Percentiles rank a stretch among this genome's conserved stretches.
Evolutionary conservation across 2,888 invertebrate genomes (phyloP).

Genomic region (Andrena marginata): DNA sequence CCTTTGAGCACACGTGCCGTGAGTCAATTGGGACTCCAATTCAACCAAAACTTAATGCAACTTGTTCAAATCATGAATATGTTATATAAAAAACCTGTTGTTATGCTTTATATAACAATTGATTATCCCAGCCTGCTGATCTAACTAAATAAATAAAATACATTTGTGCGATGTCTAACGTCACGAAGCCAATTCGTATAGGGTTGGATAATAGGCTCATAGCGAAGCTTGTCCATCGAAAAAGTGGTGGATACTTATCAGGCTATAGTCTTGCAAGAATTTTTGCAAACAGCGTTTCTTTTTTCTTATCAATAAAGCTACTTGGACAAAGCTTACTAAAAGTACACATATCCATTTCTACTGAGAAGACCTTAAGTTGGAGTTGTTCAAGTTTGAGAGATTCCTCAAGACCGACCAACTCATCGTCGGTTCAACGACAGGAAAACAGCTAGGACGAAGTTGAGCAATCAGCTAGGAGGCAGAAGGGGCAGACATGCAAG

Average conservation of each 20-base stretch:
- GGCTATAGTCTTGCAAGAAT: background rate
- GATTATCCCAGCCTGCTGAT: background rate
- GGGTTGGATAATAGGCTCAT: background rate
- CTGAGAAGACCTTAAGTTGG: background rate
- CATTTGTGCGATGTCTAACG: background rate
- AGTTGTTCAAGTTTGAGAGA: background rate
- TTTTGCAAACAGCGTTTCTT: background rate
- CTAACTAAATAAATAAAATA: slow-evolving; percentile 24
- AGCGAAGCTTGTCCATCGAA: slow-evolving; percentile 1
- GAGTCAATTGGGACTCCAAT: slow-evolving; percentile 9
- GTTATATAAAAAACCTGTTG: slow-evolving; percentile 19
- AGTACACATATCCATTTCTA: background rate
- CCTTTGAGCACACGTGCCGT: slow-evolving; percentile 5
- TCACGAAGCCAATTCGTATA: background rate
- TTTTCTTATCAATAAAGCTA: background rate
- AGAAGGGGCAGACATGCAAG: slow-evolving; percentile 82
- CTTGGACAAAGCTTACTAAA: background rate
- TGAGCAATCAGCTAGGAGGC: slow-evolving; percentile 78
- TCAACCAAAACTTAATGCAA: background rate
- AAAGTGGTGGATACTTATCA: background rate
- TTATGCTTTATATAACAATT: slow-evolving; percentile 22
- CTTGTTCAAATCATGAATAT: slow-evolving; percentile 4
- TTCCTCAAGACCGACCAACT: slow-evolving; percentile 23
- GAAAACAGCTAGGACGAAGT: slow-evolving; percentile 63
- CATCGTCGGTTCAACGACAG: slow-evolving; percentile 41